Evolutionary conservation across 2,888 invertebrate genomes (phyloP), one percentile per base, ranked within the genome.

Genomic region (Ennomos quercinarius): DNA sequence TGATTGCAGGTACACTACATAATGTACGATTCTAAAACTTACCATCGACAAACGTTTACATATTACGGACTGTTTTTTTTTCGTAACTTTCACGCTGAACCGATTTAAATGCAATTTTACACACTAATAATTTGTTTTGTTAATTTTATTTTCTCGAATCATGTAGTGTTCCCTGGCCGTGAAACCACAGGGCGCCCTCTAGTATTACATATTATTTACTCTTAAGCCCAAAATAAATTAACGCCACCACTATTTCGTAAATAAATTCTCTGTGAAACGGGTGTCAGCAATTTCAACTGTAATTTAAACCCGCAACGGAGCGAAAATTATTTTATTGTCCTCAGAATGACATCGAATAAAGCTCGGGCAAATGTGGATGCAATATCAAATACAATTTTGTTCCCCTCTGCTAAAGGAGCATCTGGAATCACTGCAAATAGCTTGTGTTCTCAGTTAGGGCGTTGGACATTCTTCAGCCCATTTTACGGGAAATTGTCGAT

Each of bases 371-470:
- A 76, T 74, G 68, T 77, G 71, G 55, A 71, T 72, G 76, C 72
- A 73, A 76, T 78, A 74, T 72, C 67, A 61, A 59, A 59, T 71
- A 73, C 67, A 64, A 73, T 76, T 77, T 75, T 70, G 68, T 73
- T 70, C 59, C 64, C 67, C 52, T 61, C 57, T 60, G 46, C 11
- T 59, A 68, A 64, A 66, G 66, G 61, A 77, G 66, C 80, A 83
- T 78, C 74, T 77, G 75, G 75, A 77, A 83, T 81, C 74, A 76
- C 73, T 78, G 78, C 76, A 71, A 78, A 78, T 76, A 80, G 72
- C 74, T 73, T 66, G 71, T 67, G 68, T 62, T 71, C 68, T 68
- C 67, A 67, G 77, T 76, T 76, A 71, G 72, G 71, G 64, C 70
- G 67, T 64, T 62, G 67, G 65, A 75, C 74, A 78, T 81, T 79